These are phyloP conservation scores for Marcusenius ussheri DNA, from an alignment of 2,113 vertebrate species.

Conservation along the genomic window DNA sequence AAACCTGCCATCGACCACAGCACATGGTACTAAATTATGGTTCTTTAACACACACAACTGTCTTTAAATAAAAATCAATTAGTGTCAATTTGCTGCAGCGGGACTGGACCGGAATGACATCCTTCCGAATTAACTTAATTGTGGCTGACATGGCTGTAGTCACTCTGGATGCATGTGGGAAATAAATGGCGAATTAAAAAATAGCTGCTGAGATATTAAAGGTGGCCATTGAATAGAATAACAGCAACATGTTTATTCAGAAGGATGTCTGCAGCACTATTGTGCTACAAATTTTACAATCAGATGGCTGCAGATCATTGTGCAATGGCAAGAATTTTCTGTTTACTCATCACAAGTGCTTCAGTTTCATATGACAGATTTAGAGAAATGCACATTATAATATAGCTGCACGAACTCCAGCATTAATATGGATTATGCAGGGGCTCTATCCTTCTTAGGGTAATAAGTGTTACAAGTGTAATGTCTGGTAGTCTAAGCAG, in stretches of 20 bases:
- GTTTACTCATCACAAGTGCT: not conserved
- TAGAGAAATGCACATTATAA: not conserved
- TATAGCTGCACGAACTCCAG: not conserved
- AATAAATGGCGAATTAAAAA: slow-evolving; percentile 16
- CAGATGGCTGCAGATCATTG: slow-evolving; percentile 7
- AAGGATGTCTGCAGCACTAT: not conserved
- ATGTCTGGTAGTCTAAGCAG: not conserved
- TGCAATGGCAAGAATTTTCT: not conserved
- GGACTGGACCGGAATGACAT: not conserved
- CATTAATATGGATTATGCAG: not conserved
- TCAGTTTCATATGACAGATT: not conserved
- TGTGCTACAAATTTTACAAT: slow-evolving; percentile 1
- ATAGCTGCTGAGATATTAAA: slow-evolving; percentile 5
- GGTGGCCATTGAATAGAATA: slow-evolving; percentile 12
- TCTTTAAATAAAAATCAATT: not conserved
- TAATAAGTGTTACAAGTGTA: not conserved
- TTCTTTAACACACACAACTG: not conserved
- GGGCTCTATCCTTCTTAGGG: not conserved
- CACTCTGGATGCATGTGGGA: not conserved
- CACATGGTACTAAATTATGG: not conserved
- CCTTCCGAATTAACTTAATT: not conserved
- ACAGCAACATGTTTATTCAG: not conserved
- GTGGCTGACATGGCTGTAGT: not conserved
- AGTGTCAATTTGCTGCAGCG: not conserved
- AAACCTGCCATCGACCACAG: not conserved